phyloP scores from a whole-genome alignment of 1,140 invertebrate genomes.

The Lethrus apterus region DNA sequence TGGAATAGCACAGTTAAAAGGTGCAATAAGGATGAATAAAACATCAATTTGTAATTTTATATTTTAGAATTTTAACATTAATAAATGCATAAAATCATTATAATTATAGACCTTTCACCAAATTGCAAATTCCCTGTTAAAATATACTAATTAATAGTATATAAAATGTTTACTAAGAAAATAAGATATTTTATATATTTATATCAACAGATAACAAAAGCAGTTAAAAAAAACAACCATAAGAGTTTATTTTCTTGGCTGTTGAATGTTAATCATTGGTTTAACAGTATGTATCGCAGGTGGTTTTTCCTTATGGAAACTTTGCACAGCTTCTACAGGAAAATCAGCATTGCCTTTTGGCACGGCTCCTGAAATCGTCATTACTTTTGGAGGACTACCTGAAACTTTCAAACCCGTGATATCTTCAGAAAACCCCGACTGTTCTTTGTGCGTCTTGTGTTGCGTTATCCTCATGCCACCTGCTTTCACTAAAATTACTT shows the following conservation, averaged over 20 bases:
- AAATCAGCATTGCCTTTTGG: constrained; percentile 79
- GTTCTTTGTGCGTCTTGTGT: constrained; percentile 60
- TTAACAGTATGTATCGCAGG: constrained; percentile 53
- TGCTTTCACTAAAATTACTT: constrained; percentile 65
- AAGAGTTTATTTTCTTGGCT: constrained; percentile 68
- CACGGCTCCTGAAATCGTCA: constrained; percentile 70
- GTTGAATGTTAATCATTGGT: constrained; percentile 62
- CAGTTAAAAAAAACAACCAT: too few relatives aligned
- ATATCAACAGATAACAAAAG: too few relatives aligned
- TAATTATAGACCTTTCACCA: too few relatives aligned
- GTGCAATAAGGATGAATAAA: neutral
- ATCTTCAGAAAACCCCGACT: constrained; percentile 36
- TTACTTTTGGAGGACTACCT: constrained; percentile 62
- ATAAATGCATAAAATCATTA: neutral
- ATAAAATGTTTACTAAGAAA: too few relatives aligned
- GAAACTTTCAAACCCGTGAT: constrained; percentile 43
- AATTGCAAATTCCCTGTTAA: too few relatives aligned
- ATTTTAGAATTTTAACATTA: too few relatives aligned
- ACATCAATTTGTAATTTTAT: neutral
- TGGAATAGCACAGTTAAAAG: neutral
- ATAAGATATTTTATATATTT: too few relatives aligned
- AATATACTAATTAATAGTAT: too few relatives aligned
- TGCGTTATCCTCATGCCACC: constrained; percentile 88
- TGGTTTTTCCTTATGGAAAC: constrained; percentile 66
- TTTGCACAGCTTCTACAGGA: constrained; percentile 78